A percentile compares a stretch with the other conserved stretches of the same genome.
Conservation (phyloP, 2,113 vertebrate genomes). For the Opisthocomus hoazin region DNA sequence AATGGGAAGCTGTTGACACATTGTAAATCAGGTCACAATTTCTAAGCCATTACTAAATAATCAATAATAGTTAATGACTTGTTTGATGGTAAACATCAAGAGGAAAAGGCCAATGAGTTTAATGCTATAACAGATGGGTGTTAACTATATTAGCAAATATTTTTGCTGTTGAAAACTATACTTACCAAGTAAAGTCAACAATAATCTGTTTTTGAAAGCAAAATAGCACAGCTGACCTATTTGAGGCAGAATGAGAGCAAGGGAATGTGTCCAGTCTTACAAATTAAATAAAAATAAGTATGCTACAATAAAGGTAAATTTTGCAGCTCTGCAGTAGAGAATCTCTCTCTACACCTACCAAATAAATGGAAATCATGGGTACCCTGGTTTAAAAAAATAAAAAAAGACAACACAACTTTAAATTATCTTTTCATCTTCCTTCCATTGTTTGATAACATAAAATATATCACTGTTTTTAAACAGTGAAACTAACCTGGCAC, state of each 20-base stretch:
- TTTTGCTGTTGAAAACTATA: neutral
- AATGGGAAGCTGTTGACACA: neutral
- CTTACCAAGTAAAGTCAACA: neutral
- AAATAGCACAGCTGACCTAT: neutral
- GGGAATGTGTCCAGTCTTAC: neutral
- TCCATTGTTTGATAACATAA: neutral
- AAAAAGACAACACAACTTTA: neutral
- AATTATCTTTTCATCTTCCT: neutral
- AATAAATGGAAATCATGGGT: neutral
- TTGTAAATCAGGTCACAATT: neutral
- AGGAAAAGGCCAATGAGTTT: neutral
- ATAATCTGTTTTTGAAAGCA: neutral
- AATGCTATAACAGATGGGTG: neutral
- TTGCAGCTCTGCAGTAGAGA: neutral
- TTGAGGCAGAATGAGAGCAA: neutral
- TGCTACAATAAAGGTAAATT: neutral
- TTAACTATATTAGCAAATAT: neutral
- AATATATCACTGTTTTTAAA: neutral
- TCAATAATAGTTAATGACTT: constrained; percentile 3
- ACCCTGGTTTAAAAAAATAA: neutral
- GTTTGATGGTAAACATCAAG: constrained; percentile 1
- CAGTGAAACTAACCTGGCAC: neutral
- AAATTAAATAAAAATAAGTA: neutral
- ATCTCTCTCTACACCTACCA: neutral
- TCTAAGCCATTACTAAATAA: constrained; percentile 1